Base-by-base conservation (phyloP, 2,113 vertebrate species). In the Lethenteron reissneri region DNA sequence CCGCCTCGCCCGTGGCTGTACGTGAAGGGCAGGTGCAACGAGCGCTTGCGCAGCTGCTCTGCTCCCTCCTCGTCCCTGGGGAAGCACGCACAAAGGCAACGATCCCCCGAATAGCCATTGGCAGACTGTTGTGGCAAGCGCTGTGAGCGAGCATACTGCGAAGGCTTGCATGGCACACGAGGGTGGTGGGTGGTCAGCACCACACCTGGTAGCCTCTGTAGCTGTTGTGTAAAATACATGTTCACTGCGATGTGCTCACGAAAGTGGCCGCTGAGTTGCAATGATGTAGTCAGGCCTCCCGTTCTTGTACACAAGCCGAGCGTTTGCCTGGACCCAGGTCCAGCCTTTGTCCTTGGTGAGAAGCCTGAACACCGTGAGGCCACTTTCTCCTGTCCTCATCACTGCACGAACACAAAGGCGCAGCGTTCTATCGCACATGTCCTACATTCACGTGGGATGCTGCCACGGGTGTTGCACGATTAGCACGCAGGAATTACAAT, bases 341-440 rank as follows among this genome's bases (percentile, higher is more conserved):
- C 87, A 89, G 72, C 80, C 75, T 57, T 81, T 85, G 71, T 80
- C 80, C 81, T 88, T 89, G 73, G 83, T 81, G 70, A 89, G 82
- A 74, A 89, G 82, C 73, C 87, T 80, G 78, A 89, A 89, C 14
- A 84, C 81, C 17, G 82, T 84, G 82, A 88, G 80, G 71, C 86
- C 85, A 76, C 83, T 88, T 74, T 89, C 86, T 78, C 87, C 87
- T 2, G 84, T 88, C 77, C 86, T 89, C 71, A 89, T 89, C 86
- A 88, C 87, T 88, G 77, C 70, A 78, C 73, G 70, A 69, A 74
- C 41, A 41, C 41, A 41, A 5, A 7, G 41, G 41, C 41, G 41
- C 41, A 41, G 41, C 5, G 41, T 41, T 41, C 41, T 41, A 7
- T 41, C 41, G 41, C 41, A 41, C 41, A 41, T 41, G 41, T 41